These are phyloP conservation scores for Mola mola DNA, from an alignment of 2,113 vertebrate genomes.

Conservation along the genomic window DNA sequence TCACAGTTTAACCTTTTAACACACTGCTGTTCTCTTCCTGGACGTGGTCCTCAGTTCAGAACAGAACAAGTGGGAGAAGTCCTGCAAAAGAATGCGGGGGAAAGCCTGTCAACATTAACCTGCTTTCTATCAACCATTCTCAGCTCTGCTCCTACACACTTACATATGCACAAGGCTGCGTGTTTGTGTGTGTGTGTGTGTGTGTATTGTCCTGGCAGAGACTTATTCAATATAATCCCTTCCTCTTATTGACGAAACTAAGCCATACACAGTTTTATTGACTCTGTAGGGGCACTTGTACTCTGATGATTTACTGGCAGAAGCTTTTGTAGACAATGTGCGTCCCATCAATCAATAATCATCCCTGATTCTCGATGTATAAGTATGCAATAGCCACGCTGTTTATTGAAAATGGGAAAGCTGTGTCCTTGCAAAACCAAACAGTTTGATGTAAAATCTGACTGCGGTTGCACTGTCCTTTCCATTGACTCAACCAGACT, in stretches of 20 bases:
- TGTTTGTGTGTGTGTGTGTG: no score
- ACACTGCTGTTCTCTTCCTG: conserved; percentile 1
- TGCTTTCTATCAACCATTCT: conserved; percentile 73
- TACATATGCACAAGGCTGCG: conserved; percentile 9
- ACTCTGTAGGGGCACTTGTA: conserved; percentile 36
- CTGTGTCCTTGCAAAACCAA: conserved; percentile 33
- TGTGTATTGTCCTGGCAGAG: conserved; percentile 26
- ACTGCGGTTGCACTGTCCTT: background rate
- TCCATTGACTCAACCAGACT: background rate
- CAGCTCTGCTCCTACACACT: conserved; percentile 55
- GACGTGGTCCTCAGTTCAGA: conserved; percentile 15
- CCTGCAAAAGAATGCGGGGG: conserved; percentile 75
- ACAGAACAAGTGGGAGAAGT: conserved; percentile 64
- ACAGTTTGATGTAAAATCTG: conserved; percentile 2
- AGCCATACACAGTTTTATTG: conserved; percentile 59
- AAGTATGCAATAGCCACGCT: background rate
- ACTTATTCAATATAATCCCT: conserved; percentile 66
- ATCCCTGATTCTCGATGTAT: conserved; percentile 16
- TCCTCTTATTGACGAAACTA: conserved; percentile 65
- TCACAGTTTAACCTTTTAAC: conserved; percentile 24
- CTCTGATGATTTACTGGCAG: conserved; percentile 50
- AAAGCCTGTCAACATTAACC: conserved; percentile 65
- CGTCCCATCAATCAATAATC: conserved; percentile 45
- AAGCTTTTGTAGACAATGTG: conserved; percentile 39
- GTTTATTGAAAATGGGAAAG: conserved; percentile 6